Evolutionary conservation across 53 echinoderm and acorn worm genomes (phyloP).

Genomic region (Pentamera pediparva): DNA sequence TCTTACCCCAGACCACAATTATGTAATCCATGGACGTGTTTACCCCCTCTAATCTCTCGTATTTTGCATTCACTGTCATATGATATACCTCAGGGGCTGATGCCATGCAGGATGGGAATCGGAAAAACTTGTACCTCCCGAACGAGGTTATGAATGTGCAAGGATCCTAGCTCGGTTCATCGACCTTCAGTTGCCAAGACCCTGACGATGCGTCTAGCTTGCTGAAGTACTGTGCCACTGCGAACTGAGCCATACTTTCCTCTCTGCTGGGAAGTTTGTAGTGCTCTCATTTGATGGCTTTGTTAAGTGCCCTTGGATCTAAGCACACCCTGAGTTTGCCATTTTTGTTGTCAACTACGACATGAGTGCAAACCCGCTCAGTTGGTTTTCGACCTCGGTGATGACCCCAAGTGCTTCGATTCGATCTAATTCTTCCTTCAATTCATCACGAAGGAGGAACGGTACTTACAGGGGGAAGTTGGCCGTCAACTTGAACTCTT

Average conservation of each 20-base stretch:
- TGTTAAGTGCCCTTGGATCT: conserved; percentile 47
- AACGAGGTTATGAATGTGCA: conserved; percentile 37
- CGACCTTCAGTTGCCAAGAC: conserved; percentile 31
- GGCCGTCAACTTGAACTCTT: background rate
- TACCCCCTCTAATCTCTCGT: conserved; percentile 43
- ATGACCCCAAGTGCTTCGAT: conserved; percentile 18
- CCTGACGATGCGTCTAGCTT: conserved; percentile 36
- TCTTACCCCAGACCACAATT: conserved; percentile 43
- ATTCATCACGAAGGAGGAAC: background rate
- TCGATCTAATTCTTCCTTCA: conserved; percentile 7
- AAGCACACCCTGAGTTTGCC: conserved; percentile 48
- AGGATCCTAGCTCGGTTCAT: conserved; percentile 28
- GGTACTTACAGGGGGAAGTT: conserved; percentile 15
- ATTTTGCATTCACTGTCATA: conserved; percentile 21
- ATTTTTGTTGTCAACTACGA: conserved; percentile 46
- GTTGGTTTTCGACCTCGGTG: conserved; percentile 27
- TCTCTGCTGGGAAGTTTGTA: conserved; percentile 35
- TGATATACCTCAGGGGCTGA: conserved; percentile 44
- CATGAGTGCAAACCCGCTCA: conserved; percentile 37
- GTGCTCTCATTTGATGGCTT: conserved; percentile 38
- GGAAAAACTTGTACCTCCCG: conserved; percentile 24
- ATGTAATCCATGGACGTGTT: conserved; percentile 59
- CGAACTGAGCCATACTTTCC: conserved; percentile 38
- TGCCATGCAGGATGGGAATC: conserved; percentile 35
- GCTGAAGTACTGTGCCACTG: conserved; percentile 40